Evolutionary conservation across 2,888 invertebrate species (phyloP), one percentile per base, ranked within the genome.

Genomic region (Spisula solida): DNA sequence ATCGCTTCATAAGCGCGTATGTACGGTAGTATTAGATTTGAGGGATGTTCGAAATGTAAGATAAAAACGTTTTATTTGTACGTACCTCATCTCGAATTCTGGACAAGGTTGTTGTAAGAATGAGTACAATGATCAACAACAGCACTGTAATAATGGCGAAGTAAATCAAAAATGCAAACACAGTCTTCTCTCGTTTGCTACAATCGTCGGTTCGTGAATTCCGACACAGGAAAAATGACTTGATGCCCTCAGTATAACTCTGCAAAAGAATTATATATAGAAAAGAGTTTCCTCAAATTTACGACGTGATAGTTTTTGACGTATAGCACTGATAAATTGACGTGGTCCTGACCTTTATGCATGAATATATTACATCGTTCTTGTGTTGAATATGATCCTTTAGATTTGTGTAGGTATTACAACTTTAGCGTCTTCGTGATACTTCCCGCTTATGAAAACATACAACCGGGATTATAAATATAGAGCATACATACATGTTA

Each of bases 141-240:
- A 91, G 41, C 55, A 89, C 56, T 20, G 87, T 86, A 31, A 91
- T 78, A 12, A 91, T 78, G 60, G 87, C 89, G 48, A 89, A 88
- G 60, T 91, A 91, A 20, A 89, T 80, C 10, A 82, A 66, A 34
- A 83, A 87, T 25, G 82, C 82, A 16, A 85, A 84, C 16, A 89
- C 66, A 5, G 89, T 86, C 82, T 81, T 91, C 85, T 91, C 91
- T 80, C 89, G 25, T 20, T 81, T 60, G 29, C 80, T 81, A 48
- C 89, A 91, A 29, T 89, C 82, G 10, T 82, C 82, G 1, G 70
- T 86, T n/a, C 34, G n/a, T 41, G 75, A 75, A 48, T 47, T 75
- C 70, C 75, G 25, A 75, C 83, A 84, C 31, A 84, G 41, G 8
- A 84, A 66, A 18, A 70, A 25, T 18, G 41, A 18, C 48, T 84